Percentiles rank a stretch among this genome's conserved stretches.
Conservation (phyloP, 2,113 vertebrate species). For the Serinus canaria region DNA sequence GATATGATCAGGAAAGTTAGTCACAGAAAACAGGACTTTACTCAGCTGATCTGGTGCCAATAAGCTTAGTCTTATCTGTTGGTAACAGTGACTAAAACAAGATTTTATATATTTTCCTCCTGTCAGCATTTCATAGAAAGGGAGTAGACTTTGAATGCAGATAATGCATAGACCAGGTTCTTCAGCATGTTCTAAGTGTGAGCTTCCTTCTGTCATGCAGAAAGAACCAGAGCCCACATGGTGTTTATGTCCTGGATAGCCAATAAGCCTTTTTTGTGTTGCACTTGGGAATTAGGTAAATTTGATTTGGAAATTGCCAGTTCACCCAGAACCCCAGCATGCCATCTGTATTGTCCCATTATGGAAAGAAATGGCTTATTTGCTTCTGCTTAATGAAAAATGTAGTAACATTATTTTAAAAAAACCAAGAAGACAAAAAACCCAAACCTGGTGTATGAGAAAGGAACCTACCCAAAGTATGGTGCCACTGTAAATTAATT, state of each 20-base stretch:
- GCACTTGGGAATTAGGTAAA: not conserved
- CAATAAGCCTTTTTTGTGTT: not conserved
- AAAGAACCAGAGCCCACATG: not conserved
- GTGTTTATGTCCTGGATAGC: not conserved
- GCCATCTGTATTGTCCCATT: not conserved
- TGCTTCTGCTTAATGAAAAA: not conserved
- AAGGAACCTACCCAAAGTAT: not conserved
- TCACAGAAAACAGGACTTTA: not conserved
- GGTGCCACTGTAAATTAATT: not conserved
- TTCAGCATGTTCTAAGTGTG: not conserved
- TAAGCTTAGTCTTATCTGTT: not conserved
- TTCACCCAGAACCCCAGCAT: not conserved
- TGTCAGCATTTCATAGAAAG: not conserved
- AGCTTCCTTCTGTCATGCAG: not conserved
- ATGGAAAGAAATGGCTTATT: not conserved
- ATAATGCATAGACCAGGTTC: not conserved
- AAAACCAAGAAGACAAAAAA: not conserved
- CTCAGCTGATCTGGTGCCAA: not conserved
- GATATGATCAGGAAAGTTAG: not conserved
- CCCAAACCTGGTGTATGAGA: not conserved
- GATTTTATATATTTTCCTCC: conserved; percentile 18
- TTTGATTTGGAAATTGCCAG: not conserved
- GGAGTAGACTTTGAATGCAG: not conserved
- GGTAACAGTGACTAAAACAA: not conserved
- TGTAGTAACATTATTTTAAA: not conserved